Evolutionary conservation across 2,888 invertebrate genomes (phyloP), one percentile per base, ranked within the genome.

Genomic region (Exephanes ischioxanthus): DNA sequence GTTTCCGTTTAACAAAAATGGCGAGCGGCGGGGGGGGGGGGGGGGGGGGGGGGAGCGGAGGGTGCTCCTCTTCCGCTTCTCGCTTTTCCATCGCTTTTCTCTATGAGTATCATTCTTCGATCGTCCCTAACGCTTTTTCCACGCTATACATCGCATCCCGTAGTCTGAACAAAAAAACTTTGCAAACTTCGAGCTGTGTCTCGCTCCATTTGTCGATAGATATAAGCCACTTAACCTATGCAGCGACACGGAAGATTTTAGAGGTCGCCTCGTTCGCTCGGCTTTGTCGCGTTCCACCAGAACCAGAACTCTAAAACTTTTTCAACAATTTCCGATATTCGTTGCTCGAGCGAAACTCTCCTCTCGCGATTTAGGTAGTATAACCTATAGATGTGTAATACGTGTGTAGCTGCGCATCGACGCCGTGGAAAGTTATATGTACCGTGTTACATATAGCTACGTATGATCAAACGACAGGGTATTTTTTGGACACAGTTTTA

Each of bases 261-360:
- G 70, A 33, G 58, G 37, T 53, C 58, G 55, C 76, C 41, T 48
- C 61, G 61, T 72, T 80, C 76, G 48, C 84, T 75, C 81, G 73
- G 68, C 78, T 72, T 78, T 58, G 22, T 26, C 58, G 11, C 22
- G 73, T 81, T 73, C 72, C 81, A 45, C 45, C 33, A 7, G 33
- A 30, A n/a, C 22, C 73, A 33, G 68, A 51, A 63, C 73, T 70
- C 66, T 58, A 66, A 85, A 87, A 78, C 73, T 88, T 88, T 85
- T 83, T 66, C 75, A 78, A 87, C 85, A 82, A 87, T 85, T 88
- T 88, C 86, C 87, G 87, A 88, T 85, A 87, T 84, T 84, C 82
- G 77, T 66, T 80, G 72, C 77, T 83, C 82, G 80, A 58, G 75
- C 68, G 51, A 82, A 81, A 85, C 79, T 78, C 63, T 63, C 68